These are phyloP conservation scores for Cranoglanis bouderius DNA, from an alignment of 2,113 vertebrate genomes.

Conservation along the genomic window DNA sequence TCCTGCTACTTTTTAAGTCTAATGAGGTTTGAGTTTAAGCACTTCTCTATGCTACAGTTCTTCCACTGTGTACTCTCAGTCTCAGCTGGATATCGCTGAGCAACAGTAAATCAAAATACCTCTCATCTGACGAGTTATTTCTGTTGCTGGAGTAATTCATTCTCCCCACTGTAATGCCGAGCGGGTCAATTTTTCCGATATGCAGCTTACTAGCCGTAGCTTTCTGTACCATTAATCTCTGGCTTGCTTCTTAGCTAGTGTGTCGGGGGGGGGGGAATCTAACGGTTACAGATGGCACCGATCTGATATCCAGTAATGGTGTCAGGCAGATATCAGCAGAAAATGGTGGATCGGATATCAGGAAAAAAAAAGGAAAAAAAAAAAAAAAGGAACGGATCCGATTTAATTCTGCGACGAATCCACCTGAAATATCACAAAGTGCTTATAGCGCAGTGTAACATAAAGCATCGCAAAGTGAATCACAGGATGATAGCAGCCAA, in stretches of 20 bases:
- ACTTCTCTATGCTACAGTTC: neutral
- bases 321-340: neutral
- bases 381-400: neutral
- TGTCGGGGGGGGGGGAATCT: too few relatives aligned
- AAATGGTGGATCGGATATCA: neutral
- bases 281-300: neutral
- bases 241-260: neutral
- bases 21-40: neutral
- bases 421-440: neutral
- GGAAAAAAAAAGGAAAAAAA: neutral
- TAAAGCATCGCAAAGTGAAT: neutral
- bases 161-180: slow-evolving; percentile 6
- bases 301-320: neutral
- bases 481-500: neutral
- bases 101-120: slow-evolving; percentile 14
- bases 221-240: neutral
- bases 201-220: slow-evolving; percentile 12
- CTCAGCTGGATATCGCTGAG: slow-evolving; percentile 3
- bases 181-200: neutral
- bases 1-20: slow-evolving; percentile 4
- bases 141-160: slow-evolving; percentile 1
- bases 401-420: neutral
- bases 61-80: neutral
- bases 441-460: neutral
- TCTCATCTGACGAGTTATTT: neutral